Percentiles rank a stretch among this genome's conserved stretches.
Evolutionary conservation across 2,888 invertebrate genomes (phyloP).

Genomic region (Hedychridium roseum): DNA sequence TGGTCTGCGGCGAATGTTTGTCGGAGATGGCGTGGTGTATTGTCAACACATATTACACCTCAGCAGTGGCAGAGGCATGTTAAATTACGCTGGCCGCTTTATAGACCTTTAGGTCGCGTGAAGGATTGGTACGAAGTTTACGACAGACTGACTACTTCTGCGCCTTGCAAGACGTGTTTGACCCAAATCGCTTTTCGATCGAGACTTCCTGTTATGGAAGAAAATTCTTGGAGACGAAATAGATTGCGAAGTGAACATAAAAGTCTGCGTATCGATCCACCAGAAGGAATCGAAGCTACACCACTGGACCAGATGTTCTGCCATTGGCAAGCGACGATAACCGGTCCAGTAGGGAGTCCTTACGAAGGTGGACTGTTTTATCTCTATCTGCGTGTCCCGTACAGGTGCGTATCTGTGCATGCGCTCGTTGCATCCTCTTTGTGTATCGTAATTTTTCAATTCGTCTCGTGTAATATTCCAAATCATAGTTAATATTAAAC

Average conservation of each 20-base stretch:
- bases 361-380: slow-evolving; percentile 95
- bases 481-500: no score
- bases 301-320: slow-evolving; percentile 83
- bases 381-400: slow-evolving; percentile 88
- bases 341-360: slow-evolving; percentile 90
- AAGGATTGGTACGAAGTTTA: slow-evolving; percentile 83
- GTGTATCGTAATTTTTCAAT: slow-evolving; percentile 7
- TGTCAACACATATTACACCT: slow-evolving; percentile 79
- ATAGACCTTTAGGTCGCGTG: slow-evolving; percentile 75
- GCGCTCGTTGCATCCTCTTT: background rate
- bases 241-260: slow-evolving; percentile 79
- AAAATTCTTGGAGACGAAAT: slow-evolving; percentile 84
- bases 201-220: slow-evolving; percentile 71
- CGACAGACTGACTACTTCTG: slow-evolving; percentile 64
- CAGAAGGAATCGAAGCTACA: slow-evolving; percentile 84
- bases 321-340: slow-evolving; percentile 94
- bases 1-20: slow-evolving; percentile 90
- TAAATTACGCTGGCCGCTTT: slow-evolving; percentile 85
- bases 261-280: slow-evolving; percentile 78
- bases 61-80: slow-evolving; percentile 84
- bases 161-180: slow-evolving; percentile 83
- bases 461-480: background rate
- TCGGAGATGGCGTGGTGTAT: slow-evolving; percentile 81
- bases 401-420: slow-evolving; percentile 67
- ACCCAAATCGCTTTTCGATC: slow-evolving; percentile 80